phyloP scores from a whole-genome alignment of 1,140 invertebrate genomes.

The Aphelinus certus region DNA sequence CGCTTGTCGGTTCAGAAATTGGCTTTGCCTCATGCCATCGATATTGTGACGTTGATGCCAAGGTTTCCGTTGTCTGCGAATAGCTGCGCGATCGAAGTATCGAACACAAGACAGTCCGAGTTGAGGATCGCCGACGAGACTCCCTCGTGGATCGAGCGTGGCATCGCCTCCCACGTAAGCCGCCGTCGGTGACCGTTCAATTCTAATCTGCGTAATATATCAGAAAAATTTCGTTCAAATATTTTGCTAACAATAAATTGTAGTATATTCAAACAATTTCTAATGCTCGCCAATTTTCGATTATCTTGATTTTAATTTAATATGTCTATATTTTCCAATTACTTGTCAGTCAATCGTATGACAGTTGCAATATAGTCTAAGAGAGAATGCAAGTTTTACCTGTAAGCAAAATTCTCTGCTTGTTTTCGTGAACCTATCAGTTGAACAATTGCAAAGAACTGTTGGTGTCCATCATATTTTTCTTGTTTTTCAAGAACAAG shows the following conservation, averaged over 20 bases:
- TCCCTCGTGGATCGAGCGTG: constrained; percentile 97
- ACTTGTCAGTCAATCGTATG: no score
- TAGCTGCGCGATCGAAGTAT: constrained; percentile 96
- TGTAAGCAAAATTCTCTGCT: constrained; percentile 98
- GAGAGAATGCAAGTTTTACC: constrained; percentile 65
- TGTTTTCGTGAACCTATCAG: constrained; percentile 98
- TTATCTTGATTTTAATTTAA: no score
- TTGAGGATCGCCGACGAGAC: constrained; percentile 98
- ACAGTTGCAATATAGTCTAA: no score
- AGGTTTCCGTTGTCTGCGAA: constrained; percentile 99
- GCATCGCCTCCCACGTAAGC: constrained; percentile 99
- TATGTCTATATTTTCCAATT: no score
- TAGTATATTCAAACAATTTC: no score
- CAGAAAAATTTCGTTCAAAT: no score
- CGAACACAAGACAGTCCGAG: constrained; percentile 98
- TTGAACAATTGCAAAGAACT: constrained; percentile 99
- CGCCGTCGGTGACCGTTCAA: constrained; percentile 93
- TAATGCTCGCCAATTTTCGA: no score
- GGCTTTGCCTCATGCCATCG: constrained; percentile 74
- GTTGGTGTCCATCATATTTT: constrained; percentile 96
- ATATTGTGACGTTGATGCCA: constrained; percentile 99
- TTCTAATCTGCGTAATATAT: constrained; percentile 76
- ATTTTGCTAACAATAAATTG: no score
- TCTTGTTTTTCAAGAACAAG: constrained; percentile 99
- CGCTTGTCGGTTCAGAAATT: constrained; percentile 33